Conservation (phyloP, 2,113 vertebrate species). For the Hippocampus zosterae region DNA sequence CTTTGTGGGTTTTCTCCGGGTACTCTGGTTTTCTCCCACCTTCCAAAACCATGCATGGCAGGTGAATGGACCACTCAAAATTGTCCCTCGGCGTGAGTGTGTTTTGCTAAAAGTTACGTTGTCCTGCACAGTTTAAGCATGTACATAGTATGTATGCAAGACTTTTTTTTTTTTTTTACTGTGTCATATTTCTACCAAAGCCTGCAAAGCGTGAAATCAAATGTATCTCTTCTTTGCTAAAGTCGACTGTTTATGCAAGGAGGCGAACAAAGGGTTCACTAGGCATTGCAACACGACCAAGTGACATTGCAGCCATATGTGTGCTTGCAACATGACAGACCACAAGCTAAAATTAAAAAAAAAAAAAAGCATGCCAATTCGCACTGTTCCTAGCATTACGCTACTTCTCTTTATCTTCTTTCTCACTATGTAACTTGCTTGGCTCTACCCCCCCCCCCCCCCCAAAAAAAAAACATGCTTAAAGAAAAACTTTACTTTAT, state of each 20-base stretch:
- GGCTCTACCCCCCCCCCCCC: not conserved
- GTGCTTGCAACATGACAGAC: slow-evolving; percentile 24
- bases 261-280: not conserved
- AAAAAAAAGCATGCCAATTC: not conserved
- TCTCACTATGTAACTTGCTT: not conserved
- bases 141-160: not conserved
- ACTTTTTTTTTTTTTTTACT: not conserved
- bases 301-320: not conserved
- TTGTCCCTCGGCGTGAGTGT: no score
- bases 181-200: no score
- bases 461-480: no score
- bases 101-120: no score
- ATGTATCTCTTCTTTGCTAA: not conserved
- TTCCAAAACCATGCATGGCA: no score
- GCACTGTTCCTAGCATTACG: slow-evolving; percentile 5
- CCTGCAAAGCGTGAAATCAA: not conserved
- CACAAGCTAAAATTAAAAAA: slow-evolving; percentile 1
- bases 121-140: no score
- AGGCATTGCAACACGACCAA: slow-evolving; percentile 17
- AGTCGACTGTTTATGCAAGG: not conserved
- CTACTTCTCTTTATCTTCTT: slow-evolving; percentile 5
- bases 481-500: not conserved
- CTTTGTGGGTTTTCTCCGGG: no score
- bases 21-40: no score
- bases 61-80: no score